phyloP scores from a whole-genome alignment of 2,797 vertebrate genomes.

The Trachops cirrhosus region DNA sequence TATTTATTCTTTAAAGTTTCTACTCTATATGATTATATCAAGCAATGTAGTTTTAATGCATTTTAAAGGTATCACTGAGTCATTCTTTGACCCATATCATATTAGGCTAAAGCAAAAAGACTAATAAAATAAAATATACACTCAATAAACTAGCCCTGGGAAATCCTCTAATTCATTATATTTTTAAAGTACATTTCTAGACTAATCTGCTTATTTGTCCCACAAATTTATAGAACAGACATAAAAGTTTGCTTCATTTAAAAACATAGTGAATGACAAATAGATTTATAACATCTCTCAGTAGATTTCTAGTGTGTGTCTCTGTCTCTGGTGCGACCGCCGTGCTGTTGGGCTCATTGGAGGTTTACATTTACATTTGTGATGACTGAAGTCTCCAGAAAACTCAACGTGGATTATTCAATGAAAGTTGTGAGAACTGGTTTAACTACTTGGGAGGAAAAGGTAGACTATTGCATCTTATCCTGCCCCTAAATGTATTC shows the following conservation, averaged over 20 bases:
- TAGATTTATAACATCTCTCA: background rate
- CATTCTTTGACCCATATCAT: background rate
- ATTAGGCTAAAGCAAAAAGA: background rate
- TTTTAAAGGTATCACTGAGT: background rate
- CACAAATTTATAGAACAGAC: background rate
- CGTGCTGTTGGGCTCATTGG: background rate
- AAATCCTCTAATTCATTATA: background rate
- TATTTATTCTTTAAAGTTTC: background rate
- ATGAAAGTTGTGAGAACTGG: background rate
- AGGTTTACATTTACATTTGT: background rate
- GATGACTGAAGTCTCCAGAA: background rate
- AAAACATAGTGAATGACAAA: background rate
- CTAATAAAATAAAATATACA: background rate
- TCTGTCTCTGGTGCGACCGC: background rate
- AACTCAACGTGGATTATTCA: background rate
- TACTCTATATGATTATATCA: background rate
- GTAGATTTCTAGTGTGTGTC: background rate
- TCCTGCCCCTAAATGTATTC: background rate
- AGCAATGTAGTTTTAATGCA: background rate
- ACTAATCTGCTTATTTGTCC: background rate
- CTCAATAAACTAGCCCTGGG: background rate
- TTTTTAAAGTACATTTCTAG: slow-evolving; percentile 25
- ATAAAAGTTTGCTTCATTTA: background rate
- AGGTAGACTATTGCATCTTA: background rate
- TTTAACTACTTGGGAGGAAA: background rate